Percentiles rank a stretch among this genome's conserved stretches.
Evolutionary conservation across 1,140 invertebrate genomes (phyloP).

Genomic region (Planococcus citri): DNA sequence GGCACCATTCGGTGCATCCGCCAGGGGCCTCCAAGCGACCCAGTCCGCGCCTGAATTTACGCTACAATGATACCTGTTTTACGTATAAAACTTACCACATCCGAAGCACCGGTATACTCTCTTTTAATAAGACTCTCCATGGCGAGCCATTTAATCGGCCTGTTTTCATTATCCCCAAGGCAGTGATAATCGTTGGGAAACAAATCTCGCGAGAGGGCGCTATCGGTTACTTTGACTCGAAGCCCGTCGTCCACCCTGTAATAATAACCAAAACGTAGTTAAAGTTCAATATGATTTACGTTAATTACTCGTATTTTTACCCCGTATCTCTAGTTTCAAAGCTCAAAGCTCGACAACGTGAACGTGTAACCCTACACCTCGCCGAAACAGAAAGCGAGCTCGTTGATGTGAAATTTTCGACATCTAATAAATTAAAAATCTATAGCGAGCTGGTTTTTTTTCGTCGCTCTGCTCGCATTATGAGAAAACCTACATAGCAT

Average conservation of each 20-base stretch:
- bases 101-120: conserved; percentile 63
- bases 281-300: too few relatives aligned
- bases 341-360: too few relatives aligned
- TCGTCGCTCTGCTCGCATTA: too few relatives aligned
- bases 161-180: conserved; percentile 85
- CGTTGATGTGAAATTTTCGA: not conserved
- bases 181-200: conserved; percentile 95
- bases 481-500: too few relatives aligned
- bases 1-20: too few relatives aligned
- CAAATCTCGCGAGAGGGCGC: conserved; percentile 75
- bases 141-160: conserved; percentile 91
- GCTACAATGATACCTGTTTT: too few relatives aligned
- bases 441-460: too few relatives aligned
- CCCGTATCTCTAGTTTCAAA: conserved; percentile 13
- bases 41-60: too few relatives aligned
- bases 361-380: too few relatives aligned
- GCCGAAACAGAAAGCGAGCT: too few relatives aligned
- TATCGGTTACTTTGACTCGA: conserved; percentile 79
- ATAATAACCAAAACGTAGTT: conserved; percentile 19
- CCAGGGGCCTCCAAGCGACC: too few relatives aligned
- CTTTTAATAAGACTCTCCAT: conserved; percentile 72
- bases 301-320: not conserved
- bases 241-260: conserved; percentile 65
- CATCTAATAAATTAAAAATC: not conserved
- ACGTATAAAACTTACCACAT: conserved; percentile 72